phyloP scores from a whole-genome alignment of 1,140 invertebrate genomes.

The Panagrolaimus sp. region DNA sequence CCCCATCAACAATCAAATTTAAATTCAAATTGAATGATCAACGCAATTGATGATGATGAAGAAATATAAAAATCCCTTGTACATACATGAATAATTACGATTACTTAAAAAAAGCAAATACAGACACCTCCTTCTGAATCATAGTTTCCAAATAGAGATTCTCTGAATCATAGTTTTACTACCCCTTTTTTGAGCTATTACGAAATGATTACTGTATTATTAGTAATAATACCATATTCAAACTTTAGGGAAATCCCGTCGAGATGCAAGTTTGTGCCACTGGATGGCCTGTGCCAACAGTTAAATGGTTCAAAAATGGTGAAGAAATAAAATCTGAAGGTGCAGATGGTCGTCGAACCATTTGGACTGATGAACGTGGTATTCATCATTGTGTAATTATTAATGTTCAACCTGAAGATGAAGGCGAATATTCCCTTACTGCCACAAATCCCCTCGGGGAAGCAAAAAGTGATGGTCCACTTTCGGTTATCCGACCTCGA shows the following conservation, averaged over 20 bases:
- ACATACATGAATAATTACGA: no score
- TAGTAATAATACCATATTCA: no score
- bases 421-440: conserved; percentile 55
- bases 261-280: conserved; percentile 45
- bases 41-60: no score
- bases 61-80: no score
- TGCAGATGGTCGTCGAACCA: conserved; percentile 50
- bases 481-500: conserved; percentile 53
- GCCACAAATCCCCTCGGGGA: conserved; percentile 55
- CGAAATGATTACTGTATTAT: no score
- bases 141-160: no score
- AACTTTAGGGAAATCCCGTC: conserved; percentile 35
- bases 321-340: conserved; percentile 48
- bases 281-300: conserved; percentile 53
- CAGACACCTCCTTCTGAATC: no score
- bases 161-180: no score
- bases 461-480: conserved; percentile 47
- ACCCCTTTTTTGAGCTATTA: no score
- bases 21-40: no score
- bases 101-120: no score
- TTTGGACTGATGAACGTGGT: conserved; percentile 58
- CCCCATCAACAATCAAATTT: no score
- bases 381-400: conserved; percentile 55
- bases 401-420: conserved; percentile 49
- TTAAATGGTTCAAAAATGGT: conserved; percentile 59